phyloP scores from a whole-genome alignment of 2,113 vertebrate genomes.

The Zingel zingel region DNA sequence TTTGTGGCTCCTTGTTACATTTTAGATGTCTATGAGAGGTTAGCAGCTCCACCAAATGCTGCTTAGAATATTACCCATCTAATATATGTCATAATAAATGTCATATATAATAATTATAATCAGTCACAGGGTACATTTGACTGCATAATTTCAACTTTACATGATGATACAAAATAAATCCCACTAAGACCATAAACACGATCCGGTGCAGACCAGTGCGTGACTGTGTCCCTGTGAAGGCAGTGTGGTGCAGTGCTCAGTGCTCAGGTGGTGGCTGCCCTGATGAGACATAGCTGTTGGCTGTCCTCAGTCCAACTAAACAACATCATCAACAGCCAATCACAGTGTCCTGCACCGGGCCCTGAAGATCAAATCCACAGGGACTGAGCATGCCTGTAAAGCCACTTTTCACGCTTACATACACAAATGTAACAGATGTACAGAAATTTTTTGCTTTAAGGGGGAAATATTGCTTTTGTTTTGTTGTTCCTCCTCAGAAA shows the following conservation, averaged over 20 bases:
- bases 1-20: too few species aligned
- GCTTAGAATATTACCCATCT: too few species aligned
- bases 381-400: conserved; percentile 57
- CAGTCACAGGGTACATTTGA: too few species aligned
- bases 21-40: too few species aligned
- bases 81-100: too few species aligned
- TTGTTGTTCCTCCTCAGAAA: conserved; percentile 1
- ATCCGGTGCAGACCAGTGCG: conserved; percentile 14
- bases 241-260: conserved; percentile 50
- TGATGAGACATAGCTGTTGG: conserved; percentile 67
- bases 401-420: conserved; percentile 67
- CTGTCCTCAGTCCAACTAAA: conserved; percentile 61
- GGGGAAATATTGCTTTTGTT: conserved; percentile 3
- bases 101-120: too few species aligned
- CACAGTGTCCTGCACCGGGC: conserved; percentile 52
- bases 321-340: conserved; percentile 69
- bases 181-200: background rate
- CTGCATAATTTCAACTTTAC: background rate
- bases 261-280: conserved; percentile 79
- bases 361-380: conserved; percentile 72
- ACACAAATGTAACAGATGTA: conserved; percentile 75
- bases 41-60: too few species aligned
- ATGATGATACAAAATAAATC: background rate
- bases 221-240: conserved; percentile 28
- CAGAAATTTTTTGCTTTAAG: conserved; percentile 39